Conservation (phyloP, 2,113 vertebrate genomes). For the Odocoileus virginianus region DNA sequence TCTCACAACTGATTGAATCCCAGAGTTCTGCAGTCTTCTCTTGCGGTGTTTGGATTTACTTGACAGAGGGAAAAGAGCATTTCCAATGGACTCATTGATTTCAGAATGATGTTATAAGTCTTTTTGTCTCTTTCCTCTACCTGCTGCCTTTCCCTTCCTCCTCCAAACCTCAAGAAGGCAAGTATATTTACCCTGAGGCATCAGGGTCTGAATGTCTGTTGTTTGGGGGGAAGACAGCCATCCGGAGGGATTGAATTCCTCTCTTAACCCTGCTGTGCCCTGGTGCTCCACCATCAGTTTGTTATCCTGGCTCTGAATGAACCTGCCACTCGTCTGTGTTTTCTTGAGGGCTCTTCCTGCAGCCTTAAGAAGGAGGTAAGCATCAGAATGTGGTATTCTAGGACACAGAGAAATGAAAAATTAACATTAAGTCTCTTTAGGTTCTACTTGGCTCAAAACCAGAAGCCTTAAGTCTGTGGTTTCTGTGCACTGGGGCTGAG, state of each 20-base stretch:
- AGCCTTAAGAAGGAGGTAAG: neutral
- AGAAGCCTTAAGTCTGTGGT: neutral
- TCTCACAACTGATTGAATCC: neutral
- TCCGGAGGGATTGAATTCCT: neutral
- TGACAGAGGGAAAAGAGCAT: neutral
- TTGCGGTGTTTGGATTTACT: neutral
- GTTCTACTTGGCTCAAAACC: neutral
- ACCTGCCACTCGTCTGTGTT: neutral
- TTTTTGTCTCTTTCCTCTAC: neutral
- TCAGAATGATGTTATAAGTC: neutral
- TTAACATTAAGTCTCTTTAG: neutral
- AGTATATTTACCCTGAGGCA: neutral
- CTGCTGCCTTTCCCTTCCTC: conserved; percentile 26
- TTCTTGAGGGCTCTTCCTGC: neutral
- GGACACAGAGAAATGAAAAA: neutral
- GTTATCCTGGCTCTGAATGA: neutral
- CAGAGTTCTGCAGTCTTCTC: neutral
- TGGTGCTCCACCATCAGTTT: neutral
- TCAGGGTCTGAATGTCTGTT: neutral
- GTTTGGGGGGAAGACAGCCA: neutral
- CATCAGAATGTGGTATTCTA: neutral
- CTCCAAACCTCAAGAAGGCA: neutral
- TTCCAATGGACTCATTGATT: neutral
- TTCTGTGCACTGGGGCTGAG: neutral
- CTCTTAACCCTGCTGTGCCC: neutral